Conservation (phyloP, 53 echinoderm and acorn worm species). For the Pentamera pediparva region DNA sequence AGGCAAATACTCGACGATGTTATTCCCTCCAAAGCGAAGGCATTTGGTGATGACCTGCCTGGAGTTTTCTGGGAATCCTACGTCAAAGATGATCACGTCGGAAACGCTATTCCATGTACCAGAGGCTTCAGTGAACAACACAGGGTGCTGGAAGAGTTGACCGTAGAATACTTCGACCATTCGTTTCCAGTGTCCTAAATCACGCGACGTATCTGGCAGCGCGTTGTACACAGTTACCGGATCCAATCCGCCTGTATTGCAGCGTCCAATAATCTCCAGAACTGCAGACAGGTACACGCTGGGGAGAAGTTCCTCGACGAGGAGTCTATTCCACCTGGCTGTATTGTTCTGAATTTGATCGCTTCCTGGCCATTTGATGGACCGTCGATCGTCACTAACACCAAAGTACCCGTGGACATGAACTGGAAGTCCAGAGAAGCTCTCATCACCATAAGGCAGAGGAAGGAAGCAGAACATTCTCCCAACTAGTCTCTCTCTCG, state of each 20-base stretch:
- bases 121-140: neutral
- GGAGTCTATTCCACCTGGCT: slow-evolving; percentile 39
- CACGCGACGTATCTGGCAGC: neutral
- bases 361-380: slow-evolving; percentile 47
- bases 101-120: neutral
- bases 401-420: slow-evolving; percentile 52
- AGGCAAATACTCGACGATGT: slow-evolving; percentile 6
- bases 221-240: slow-evolving; percentile 2
- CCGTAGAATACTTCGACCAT: neutral
- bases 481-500: neutral
- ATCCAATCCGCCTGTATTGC: neutral
- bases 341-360: slow-evolving; percentile 33
- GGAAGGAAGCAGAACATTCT: slow-evolving; percentile 52
- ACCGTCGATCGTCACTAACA: slow-evolving; percentile 37
- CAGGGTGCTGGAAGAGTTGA: neutral
- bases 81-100: neutral
- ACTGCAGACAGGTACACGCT: slow-evolving; percentile 42
- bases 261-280: neutral
- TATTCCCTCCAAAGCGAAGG: neutral
- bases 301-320: slow-evolving; percentile 34
- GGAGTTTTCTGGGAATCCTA: neutral
- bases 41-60: neutral
- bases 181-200: neutral
- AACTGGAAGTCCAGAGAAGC: slow-evolving; percentile 38
- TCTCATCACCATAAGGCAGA: slow-evolving; percentile 39